Conservation (phyloP, 2,797 vertebrate genomes). For the Darevskia mixta region DNA sequence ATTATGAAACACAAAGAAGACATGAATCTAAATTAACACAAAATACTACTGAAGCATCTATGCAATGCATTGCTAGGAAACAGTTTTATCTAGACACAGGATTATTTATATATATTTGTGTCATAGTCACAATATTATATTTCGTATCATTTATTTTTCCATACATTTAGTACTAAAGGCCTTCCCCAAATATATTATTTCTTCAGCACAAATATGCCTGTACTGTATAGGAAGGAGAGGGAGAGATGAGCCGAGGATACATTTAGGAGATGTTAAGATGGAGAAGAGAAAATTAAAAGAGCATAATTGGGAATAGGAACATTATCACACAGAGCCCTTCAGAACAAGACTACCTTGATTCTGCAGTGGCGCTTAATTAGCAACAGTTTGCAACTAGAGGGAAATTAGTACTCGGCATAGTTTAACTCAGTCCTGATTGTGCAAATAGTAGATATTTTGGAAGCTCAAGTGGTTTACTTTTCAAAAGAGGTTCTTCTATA, state of each 20-base stretch:
- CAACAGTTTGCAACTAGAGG: conserved; percentile 20
- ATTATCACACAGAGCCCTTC: not conserved
- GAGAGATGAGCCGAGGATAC: not conserved
- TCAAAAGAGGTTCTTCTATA: not conserved
- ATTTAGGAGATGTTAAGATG: not conserved
- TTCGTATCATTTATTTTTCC: not conserved
- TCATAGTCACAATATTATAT: not conserved
- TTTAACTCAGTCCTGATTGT: conserved; percentile 13
- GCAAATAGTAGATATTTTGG: not conserved
- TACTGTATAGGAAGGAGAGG: not conserved
- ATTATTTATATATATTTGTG: not conserved
- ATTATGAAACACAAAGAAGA: conserved; percentile 1
- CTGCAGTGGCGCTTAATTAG: conserved; percentile 22
- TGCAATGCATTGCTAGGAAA: conserved; percentile 14
- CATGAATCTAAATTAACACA: conserved; percentile 10
- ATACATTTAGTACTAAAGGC: not conserved
- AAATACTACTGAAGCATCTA: not conserved
- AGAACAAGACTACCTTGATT: not conserved
- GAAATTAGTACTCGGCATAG: conserved; percentile 11
- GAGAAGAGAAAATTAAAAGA: not conserved
- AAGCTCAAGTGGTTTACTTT: not conserved
- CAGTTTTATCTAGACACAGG: conserved; percentile 10
- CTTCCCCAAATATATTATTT: not conserved
- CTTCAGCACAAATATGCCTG: not conserved
- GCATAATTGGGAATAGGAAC: not conserved